These are phyloP conservation scores for Allobates femoralis DNA, from an alignment of 2,797 vertebrate species.

Conservation along the genomic window DNA sequence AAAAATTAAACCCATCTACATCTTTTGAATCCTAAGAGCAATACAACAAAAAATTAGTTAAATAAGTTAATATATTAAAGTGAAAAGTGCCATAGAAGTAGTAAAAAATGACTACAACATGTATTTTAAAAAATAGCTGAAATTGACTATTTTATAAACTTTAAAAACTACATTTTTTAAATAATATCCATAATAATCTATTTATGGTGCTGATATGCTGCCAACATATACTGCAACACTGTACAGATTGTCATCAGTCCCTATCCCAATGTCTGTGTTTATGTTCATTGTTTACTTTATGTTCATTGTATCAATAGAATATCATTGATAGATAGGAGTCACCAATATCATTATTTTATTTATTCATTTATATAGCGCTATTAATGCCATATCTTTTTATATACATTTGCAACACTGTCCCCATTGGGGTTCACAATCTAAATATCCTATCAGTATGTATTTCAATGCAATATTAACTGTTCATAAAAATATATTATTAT, in stretches of 20 bases:
- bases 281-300: neutral
- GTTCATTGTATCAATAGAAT: neutral
- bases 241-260: neutral
- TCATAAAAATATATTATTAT: conserved; percentile 1
- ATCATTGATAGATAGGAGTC: neutral
- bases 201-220: neutral
- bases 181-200: neutral
- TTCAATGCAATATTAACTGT: too few relatives aligned
- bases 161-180: neutral
- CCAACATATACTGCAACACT: neutral
- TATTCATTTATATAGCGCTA: too few relatives aligned
- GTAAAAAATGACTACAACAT: neutral
- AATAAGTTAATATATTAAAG: neutral
- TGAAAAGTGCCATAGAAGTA: neutral
- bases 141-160: neutral
- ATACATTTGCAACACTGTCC: too few relatives aligned
- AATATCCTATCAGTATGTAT: too few relatives aligned
- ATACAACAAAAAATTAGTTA: neutral
- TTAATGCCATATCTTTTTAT: too few relatives aligned
- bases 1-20: neutral
- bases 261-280: neutral
- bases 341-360: too few relatives aligned
- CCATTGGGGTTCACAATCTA: too few relatives aligned
- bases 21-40: neutral
- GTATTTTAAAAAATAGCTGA: neutral